A percentile compares a stretch with the other conserved stretches of the same genome.
phyloP scores from a whole-genome alignment of 2,888 invertebrate genomes.

The Exocentrus adspersus region DNA sequence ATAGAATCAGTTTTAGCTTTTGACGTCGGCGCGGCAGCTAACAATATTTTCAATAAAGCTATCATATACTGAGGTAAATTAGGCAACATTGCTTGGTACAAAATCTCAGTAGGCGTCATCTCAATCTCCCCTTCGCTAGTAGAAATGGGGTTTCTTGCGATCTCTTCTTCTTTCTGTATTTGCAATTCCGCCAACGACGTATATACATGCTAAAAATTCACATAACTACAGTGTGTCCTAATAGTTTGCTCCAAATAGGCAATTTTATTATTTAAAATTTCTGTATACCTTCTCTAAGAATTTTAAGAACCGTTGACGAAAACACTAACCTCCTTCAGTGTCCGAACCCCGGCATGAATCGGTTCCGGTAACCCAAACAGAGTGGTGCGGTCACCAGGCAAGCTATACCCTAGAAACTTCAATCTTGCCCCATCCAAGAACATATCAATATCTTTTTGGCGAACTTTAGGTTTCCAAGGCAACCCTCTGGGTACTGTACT shows the following conservation, averaged over 20 bases:
- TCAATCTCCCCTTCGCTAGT: conserved; percentile 82
- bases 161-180: conserved; percentile 90
- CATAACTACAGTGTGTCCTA: too few relatives aligned
- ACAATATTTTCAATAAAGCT: conserved; percentile 92
- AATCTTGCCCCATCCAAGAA: conserved; percentile 91
- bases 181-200: conserved; percentile 93
- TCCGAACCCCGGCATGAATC: conserved; percentile 95
- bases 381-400: conserved; percentile 87
- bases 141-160: conserved; percentile 92
- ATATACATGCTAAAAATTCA: conserved; percentile 82
- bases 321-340: conserved; percentile 77
- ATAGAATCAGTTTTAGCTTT: conserved; percentile 98
- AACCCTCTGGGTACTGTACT: conserved; percentile 66
- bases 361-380: conserved; percentile 96
- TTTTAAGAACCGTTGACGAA: too few relatives aligned
- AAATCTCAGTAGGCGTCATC: conserved; percentile 84
- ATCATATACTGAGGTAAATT: conserved; percentile 98
- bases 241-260: too few relatives aligned
- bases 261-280: too few relatives aligned
- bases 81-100: conserved; percentile 93
- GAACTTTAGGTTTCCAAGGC: conserved; percentile 98
- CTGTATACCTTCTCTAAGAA: too few relatives aligned
- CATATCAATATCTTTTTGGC: conserved; percentile 91
- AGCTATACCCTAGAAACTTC: conserved; percentile 96
- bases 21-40: conserved; percentile 98